These are phyloP conservation scores for Neoarius graeffei DNA, from an alignment of 2,113 vertebrate species.

Conservation along the genomic window DNA sequence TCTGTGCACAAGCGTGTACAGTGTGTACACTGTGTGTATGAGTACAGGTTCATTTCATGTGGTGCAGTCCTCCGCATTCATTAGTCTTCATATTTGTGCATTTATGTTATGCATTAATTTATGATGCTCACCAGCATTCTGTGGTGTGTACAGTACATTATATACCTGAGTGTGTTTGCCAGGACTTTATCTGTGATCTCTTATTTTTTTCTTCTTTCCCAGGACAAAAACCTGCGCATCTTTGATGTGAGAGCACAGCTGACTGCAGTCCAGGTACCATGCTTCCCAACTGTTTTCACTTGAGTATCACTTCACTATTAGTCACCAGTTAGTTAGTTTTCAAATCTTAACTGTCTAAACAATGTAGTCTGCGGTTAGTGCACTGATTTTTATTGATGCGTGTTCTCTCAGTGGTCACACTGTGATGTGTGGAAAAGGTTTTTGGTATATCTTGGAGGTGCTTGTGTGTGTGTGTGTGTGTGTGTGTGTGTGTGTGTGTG, in stretches of 20 bases:
- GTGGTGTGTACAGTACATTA: neutral
- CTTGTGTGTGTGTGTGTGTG: neutral
- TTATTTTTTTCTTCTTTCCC: conserved; percentile 46
- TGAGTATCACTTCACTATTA: conserved; percentile 4
- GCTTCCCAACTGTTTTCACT: neutral
- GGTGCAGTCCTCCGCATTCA: neutral
- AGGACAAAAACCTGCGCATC: conserved; percentile 93
- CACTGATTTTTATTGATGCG: neutral
- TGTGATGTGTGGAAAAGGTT: neutral
- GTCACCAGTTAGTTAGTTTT: neutral
- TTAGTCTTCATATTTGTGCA: neutral
- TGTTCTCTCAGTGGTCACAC: too few relatives aligned
- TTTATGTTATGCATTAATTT: neutral
- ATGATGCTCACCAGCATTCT: neutral
- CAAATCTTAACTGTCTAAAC: neutral
- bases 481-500: too few relatives aligned
- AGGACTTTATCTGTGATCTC: neutral
- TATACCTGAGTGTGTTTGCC: neutral
- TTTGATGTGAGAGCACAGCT: conserved; percentile 88
- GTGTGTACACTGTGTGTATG: neutral
- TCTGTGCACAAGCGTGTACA: neutral
- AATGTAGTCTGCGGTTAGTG: neutral
- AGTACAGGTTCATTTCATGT: neutral
- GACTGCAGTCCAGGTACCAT: conserved; percentile 81
- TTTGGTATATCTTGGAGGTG: neutral